Evolutionary conservation across 2,888 invertebrate genomes (phyloP).

Genomic region (Cheilosia scutellata): DNA sequence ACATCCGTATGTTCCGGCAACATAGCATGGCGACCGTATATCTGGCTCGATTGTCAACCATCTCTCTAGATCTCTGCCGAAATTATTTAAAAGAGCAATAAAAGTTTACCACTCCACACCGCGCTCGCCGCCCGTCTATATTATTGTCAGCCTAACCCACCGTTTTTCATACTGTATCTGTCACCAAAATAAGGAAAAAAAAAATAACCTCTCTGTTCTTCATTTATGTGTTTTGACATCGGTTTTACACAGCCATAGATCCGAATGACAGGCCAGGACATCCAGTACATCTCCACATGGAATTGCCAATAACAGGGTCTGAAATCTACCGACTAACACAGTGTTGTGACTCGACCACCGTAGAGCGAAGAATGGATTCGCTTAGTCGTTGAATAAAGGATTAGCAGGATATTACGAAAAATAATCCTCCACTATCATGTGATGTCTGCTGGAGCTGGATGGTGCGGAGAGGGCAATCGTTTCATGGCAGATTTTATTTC

Average conservation of each 20-base stretch:
- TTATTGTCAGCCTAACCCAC: slow-evolving; percentile 13
- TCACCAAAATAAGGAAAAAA: neutral
- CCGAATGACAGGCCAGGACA: slow-evolving; percentile 48
- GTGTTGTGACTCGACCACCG: slow-evolving; percentile 19
- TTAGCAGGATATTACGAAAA: slow-evolving; percentile 70
- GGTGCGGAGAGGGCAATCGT: slow-evolving; percentile 17
- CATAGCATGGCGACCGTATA: slow-evolving; percentile 28
- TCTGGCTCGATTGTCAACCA: slow-evolving; percentile 40
- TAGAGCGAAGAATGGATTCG: slow-evolving; percentile 36
- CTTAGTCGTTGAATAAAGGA: slow-evolving; percentile 69
- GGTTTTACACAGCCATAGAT: slow-evolving; percentile 62
- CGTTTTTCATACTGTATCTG: slow-evolving; percentile 25
- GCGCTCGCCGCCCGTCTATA: neutral
- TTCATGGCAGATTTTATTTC: slow-evolving; percentile 41
- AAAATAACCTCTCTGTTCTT: slow-evolving; percentile 28
- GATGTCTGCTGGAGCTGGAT: neutral
- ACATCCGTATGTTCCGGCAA: slow-evolving; percentile 59
- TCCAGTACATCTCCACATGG: slow-evolving; percentile 39
- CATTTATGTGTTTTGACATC: slow-evolving; percentile 67
- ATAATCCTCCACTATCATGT: slow-evolving; percentile 51
- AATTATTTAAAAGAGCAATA: slow-evolving; percentile 73
- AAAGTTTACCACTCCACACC: slow-evolving; percentile 30
- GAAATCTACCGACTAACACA: slow-evolving; percentile 19
- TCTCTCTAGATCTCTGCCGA: slow-evolving; percentile 37
- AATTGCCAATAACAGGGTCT: slow-evolving; percentile 39